Base-by-base conservation (phyloP, 2,113 vertebrate genomes). In the Pluvialis apricaria region DNA sequence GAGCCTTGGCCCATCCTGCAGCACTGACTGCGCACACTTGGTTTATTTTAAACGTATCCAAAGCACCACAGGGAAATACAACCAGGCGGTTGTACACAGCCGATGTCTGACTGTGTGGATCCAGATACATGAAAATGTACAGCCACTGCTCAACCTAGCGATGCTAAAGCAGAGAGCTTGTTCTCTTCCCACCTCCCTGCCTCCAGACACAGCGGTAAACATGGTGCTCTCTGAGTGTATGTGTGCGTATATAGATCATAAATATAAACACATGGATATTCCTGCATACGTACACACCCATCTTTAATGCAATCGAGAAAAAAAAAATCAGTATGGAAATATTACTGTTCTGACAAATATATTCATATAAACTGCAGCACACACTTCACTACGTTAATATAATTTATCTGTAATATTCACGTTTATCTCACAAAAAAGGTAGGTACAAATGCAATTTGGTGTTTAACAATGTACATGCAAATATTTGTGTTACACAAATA, bases 371-470 rank as follows among this genome's bases (percentile, higher is more conserved):
- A 38, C 32, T 2, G 7, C 0, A 2, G 34, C 2, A 15, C 1
- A 1, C 2, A 0, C 11, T 32, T 40, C 4, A 0, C 24, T 13
- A 5, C 2, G 0, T 7, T 7, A 3, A 6, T 3, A 0, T 0
- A 2, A 20, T 73, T 40, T 13, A 4, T 2, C 31, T n/a, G 14
- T 25, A 38, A 13, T 3, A 25, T 13, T 6, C 24, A 2, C 0
- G 11, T 13, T 65, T 9, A 2, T 29, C 47, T 28, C 40, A 5
- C 5, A 0, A 2, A n/a, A n/a, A 40, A 58, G 5, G 29, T 3
- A 7, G 32, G 79, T 0, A 5, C 10, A 2, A 47, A 44, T 4
- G 52, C 1, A 3, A 8, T 26, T 21, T 5, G 18, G 49, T 54
- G 61, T 52, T 36, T 15, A 51, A 54, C 17, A 13, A 14, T 0